Evolutionary conservation across 2,888 invertebrate species (phyloP), one percentile per base, ranked within the genome.

Genomic region (Drosophila formosana): DNA sequence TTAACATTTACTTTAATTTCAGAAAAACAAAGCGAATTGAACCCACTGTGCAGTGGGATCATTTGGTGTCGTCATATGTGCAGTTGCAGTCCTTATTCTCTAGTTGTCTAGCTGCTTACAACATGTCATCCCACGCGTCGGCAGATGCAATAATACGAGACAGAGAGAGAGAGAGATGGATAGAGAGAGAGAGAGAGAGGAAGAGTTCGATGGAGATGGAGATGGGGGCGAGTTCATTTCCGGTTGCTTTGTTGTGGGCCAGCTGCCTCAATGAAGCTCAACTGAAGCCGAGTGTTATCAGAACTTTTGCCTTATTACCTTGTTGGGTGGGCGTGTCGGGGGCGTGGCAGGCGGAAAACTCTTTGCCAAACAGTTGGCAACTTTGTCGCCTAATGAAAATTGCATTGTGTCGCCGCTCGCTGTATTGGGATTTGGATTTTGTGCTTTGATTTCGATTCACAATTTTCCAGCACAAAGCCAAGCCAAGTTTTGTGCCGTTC

Each of bases 381-480:
- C 83, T 82, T 82, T 78, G 69, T 62, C 76, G 84, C 89, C 71
- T 79, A 86, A 83, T 88, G 83, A 82, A 82, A 88, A 84, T 86
- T 84, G 89, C 87, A 88, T 80, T 84, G 80, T 81, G 65, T 18
- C 7, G 37, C 3, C 34, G n/a, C 32, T 55, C 55, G 46, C 39
- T 62, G 52, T 41, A 57, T 62, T 53, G 51, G 49, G 46, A 39
- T 60, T 64, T 39, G 51, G 52, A 53, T 49, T 64, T 46, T 37
- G 37, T 37, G n/a, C 37, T 41, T 41, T 30, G 71, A 62, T 56
- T 57, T 55, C 25, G 39, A 43, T 58, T 53, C 32, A 43, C 47
- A 57, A 47, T 32, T 34, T 34, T 34, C 11, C 11, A 34, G 32
- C 49, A 53, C 13, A 64, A 61, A 37, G 60, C 8, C 51, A 46